Evolutionary conservation across 2,888 invertebrate species (phyloP).

Genomic region (Kryphioiulus occultus): DNA sequence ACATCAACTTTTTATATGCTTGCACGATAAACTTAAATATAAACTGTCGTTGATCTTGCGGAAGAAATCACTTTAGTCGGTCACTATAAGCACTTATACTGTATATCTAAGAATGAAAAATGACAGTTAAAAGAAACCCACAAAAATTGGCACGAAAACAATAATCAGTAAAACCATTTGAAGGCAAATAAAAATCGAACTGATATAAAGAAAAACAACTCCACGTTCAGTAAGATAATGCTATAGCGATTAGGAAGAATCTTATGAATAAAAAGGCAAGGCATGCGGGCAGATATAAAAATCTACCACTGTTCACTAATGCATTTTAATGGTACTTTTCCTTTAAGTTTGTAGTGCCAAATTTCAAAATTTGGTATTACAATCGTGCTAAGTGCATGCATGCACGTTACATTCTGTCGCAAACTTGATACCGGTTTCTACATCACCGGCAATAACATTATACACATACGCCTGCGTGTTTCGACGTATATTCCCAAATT

Average conservation of each 20-base stretch:
- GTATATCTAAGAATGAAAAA: not conserved
- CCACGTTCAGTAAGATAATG: too few species aligned
- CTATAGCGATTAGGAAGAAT: too few species aligned
- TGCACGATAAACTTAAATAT: not conserved
- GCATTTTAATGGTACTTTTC: too few species aligned
- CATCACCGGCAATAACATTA: too few species aligned
- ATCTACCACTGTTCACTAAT: too few species aligned
- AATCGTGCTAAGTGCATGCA: not conserved
- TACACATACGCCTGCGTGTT: too few species aligned
- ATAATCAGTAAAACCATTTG: too few species aligned
- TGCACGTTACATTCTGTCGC: not conserved
- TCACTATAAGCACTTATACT: constrained; percentile 19
- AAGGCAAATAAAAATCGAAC: too few species aligned
- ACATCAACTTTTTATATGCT: constrained; percentile 2
- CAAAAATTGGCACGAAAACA: not conserved
- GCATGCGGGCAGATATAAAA: too few species aligned
- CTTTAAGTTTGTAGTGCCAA: not conserved
- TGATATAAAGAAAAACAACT: too few species aligned
- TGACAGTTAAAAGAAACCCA: not conserved
- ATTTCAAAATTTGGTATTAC: not conserved
- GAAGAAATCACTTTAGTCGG: not conserved
- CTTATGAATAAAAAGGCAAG: too few species aligned
- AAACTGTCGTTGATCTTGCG: not conserved
- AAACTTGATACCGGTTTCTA: not conserved
- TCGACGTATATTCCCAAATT: not conserved